Conservation (phyloP, 2,113 vertebrate species). For the Opisthocomus hoazin region DNA sequence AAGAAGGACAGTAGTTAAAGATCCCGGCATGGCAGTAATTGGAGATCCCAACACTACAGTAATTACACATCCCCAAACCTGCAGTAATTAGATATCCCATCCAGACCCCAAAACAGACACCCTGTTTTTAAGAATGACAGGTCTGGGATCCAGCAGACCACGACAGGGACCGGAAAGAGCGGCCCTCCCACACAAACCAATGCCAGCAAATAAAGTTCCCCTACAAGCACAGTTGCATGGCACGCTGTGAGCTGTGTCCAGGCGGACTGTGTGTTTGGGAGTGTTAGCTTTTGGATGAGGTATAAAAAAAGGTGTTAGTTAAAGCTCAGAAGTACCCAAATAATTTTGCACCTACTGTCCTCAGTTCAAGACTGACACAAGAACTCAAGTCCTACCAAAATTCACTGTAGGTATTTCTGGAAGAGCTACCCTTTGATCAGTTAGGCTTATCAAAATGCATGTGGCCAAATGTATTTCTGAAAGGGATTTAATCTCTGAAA, state of each 20-base stretch:
- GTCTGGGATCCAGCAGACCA: background rate
- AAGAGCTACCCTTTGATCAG: background rate
- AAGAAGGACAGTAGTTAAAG: background rate
- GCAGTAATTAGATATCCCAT: background rate
- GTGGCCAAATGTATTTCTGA: background rate
- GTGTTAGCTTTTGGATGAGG: background rate
- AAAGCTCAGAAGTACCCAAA: background rate
- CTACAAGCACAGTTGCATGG: background rate
- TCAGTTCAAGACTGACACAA: background rate
- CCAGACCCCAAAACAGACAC: background rate
- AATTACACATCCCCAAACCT: background rate
- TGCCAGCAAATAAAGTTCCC: background rate
- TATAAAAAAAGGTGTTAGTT: background rate
- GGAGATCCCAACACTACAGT: background rate
- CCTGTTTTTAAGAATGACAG: background rate
- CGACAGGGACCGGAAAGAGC: background rate
- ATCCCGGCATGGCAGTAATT: background rate
- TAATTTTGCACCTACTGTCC: background rate
- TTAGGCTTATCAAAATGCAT: background rate
- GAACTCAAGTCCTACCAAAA: background rate
- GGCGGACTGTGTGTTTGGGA: background rate
- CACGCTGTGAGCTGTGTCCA: background rate
- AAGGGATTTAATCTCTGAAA: background rate
- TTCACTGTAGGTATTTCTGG: background rate
- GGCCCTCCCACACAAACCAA: background rate